Evolutionary conservation across 2,797 vertebrate genomes (phyloP).

Genomic region (Atherinosoma microstoma): DNA sequence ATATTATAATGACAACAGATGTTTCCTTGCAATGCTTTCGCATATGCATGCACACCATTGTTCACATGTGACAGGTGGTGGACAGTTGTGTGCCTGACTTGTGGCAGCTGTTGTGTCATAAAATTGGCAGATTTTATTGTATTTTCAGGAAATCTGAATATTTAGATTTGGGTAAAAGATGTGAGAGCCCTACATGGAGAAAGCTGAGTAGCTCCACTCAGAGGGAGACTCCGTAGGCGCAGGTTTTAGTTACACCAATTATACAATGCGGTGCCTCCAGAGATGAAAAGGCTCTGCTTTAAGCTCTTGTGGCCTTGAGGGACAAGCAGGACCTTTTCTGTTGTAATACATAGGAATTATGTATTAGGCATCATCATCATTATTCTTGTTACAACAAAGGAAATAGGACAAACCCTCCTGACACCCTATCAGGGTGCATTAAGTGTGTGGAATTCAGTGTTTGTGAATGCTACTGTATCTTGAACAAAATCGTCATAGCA

Average conservation of each 20-base stretch:
- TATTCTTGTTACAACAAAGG: constrained; percentile 70
- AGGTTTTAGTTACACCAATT: constrained; percentile 72
- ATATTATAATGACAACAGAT: not conserved
- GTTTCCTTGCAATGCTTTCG: constrained; percentile 13
- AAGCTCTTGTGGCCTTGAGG: constrained; percentile 61
- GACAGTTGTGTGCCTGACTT: constrained; percentile 28
- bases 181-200: constrained; percentile 8
- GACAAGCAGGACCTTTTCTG: constrained; percentile 71
- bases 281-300: constrained; percentile 70
- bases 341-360: constrained; percentile 75
- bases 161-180: constrained; percentile 11
- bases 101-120: constrained; percentile 48
- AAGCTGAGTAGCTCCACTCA: constrained; percentile 29
- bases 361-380: constrained; percentile 76
- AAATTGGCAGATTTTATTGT: constrained; percentile 31
- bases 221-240: constrained; percentile 28
- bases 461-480: constrained; percentile 48
- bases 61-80: constrained; percentile 43
- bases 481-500: constrained; percentile 43
- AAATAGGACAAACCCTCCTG: constrained; percentile 69
- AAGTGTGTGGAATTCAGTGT: constrained; percentile 39
- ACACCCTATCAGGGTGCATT: constrained; percentile 61
- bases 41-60: constrained; percentile 36
- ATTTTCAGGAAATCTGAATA: constrained; percentile 25
- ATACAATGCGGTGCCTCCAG: constrained; percentile 55